phyloP scores from a whole-genome alignment of 2,888 invertebrate species.

The Thumatha senex region DNA sequence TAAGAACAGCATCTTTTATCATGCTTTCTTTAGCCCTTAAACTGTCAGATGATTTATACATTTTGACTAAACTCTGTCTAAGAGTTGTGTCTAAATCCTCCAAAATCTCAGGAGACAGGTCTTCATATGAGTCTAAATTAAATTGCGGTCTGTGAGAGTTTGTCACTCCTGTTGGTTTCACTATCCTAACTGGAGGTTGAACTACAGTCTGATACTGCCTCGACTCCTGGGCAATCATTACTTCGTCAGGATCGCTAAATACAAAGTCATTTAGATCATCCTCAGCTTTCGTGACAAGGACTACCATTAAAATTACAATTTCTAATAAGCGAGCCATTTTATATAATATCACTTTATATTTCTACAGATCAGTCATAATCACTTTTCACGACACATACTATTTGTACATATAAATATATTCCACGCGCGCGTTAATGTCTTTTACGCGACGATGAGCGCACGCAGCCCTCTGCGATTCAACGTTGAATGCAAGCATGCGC shows the following conservation, averaged over 20 bases:
- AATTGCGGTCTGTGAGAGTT: conserved; percentile 78
- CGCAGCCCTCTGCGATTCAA: conserved; percentile 54
- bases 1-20: conserved; percentile 79
- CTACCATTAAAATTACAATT: conserved; percentile 43
- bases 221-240: conserved; percentile 77
- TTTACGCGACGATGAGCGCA: conserved; percentile 56
- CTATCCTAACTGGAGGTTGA: conserved; percentile 61
- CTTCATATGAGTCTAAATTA: conserved; percentile 69
- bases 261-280: conserved; percentile 66
- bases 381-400: conserved; percentile 34
- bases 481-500: conserved; percentile 64
- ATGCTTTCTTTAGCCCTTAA: conserved; percentile 70
- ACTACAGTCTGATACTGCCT: conserved; percentile 67
- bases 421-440: conserved; percentile 44
- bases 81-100: conserved; percentile 52
- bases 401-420: conserved; percentile 17
- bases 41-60: conserved; percentile 58
- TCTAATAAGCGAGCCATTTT: conserved; percentile 51
- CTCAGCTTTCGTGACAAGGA: conserved; percentile 45
- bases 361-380: conserved; percentile 22
- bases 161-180: conserved; percentile 64
- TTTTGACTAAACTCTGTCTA: conserved; percentile 49
- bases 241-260: conserved; percentile 63
- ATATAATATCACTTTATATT: conserved; percentile 9
- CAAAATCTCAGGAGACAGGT: conserved; percentile 53